These are phyloP conservation scores for Stenoptilia bipunctidactyla DNA, from an alignment of 2,888 invertebrate species.

Conservation along the genomic window DNA sequence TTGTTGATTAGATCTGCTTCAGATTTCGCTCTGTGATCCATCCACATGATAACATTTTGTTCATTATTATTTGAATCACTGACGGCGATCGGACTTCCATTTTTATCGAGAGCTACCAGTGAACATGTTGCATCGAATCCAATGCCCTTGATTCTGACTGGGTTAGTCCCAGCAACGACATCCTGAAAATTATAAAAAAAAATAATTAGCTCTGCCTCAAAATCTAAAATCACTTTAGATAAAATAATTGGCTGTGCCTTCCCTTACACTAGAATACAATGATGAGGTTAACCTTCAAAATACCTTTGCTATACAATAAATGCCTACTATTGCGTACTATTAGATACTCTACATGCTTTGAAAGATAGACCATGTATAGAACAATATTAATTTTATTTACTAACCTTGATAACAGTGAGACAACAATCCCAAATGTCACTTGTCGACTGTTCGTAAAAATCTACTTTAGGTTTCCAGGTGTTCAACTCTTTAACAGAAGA, in stretches of 20 bases:
- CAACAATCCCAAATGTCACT: constrained; percentile 89
- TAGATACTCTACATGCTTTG: too few relatives aligned
- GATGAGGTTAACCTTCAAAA: too few relatives aligned
- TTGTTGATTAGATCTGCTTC: constrained; percentile 87
- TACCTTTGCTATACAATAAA: too few relatives aligned
- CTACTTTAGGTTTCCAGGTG: constrained; percentile 82
- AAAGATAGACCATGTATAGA: too few relatives aligned
- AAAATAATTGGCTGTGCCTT: neutral
- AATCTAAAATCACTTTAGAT: too few relatives aligned
- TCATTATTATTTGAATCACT: constrained; percentile 75
- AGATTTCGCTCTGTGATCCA: constrained; percentile 88
- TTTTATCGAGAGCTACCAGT: constrained; percentile 81
- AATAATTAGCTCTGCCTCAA: too few relatives aligned
- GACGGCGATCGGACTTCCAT: constrained; percentile 78
- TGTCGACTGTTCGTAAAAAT: constrained; percentile 92
- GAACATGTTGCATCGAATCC: constrained; percentile 98
- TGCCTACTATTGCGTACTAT: too few relatives aligned
- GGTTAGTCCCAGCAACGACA: constrained; percentile 65
- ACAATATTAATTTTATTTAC: too few relatives aligned
- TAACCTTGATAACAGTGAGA: constrained; percentile 81
- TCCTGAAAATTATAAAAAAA: constrained; percentile 69
- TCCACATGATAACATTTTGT: constrained; percentile 91
- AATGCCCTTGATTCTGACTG: constrained; percentile 80
- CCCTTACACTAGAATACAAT: too few relatives aligned
- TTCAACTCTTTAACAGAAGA: constrained; percentile 75